Evolutionary conservation across 2,797 vertebrate species (phyloP), one percentile per base, ranked within the genome.

Genomic region (Vultur gryphus): DNA sequence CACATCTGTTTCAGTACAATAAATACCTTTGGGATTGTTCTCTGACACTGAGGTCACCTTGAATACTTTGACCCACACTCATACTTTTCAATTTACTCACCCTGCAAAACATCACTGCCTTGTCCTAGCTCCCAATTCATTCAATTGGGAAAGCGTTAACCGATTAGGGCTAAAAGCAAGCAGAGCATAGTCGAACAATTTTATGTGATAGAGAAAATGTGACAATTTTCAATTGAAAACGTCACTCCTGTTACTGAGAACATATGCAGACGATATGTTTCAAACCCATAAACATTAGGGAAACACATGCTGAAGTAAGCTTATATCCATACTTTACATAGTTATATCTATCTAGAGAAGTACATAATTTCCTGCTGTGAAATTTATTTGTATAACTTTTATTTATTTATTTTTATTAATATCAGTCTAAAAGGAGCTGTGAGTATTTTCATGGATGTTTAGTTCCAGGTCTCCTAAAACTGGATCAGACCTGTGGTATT

Each of bases 351-450:
- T 52, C 41, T 55, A 41, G 41, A 44, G 21, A 90, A 76, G 16
- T n/a, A 52, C 2, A n/a, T 26, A 8, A 81, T 41, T 43, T 73
- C 13, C 46, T 69, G 4, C 17, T 48, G 12, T 78, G 66, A 81
- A 87, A 81, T 67, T 59, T 76, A 84, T 73, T 49, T 79, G 5
- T 81, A 44, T 28, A 90, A 66, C 2, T 31, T 70, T 39, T 52
- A 49, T 87, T 76, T 90, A 48, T 82, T 84, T 70, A 61, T 89
- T 78, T 92, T 73, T 87, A 84, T 65, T 65, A 59, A 33, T n/a
- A 23, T 39, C 54, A 69, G 6, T 85, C 78, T 55, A 78, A 55
- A 91, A 84, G 33, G 28, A 87, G 13, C 48, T 57, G 39, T 46
- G 54, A 44, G 11, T 75, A 48, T 69, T 76, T 95, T 84, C 21